Conservation (phyloP, 2,113 vertebrate species). For the Ctenomys sociabilis region DNA sequence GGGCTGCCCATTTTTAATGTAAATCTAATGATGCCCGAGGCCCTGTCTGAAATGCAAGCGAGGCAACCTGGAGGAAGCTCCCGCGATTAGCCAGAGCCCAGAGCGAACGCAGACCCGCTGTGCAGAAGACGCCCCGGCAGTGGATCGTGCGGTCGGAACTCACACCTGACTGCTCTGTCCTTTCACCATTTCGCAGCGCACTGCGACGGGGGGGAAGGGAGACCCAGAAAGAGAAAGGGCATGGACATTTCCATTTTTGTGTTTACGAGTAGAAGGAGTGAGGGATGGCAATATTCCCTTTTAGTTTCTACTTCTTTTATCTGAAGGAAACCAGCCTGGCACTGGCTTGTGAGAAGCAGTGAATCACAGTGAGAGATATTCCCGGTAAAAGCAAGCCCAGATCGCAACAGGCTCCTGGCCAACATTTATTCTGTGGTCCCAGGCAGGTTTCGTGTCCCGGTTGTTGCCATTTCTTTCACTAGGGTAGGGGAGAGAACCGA, state of each 20-base stretch:
- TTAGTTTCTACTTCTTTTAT: constrained; percentile 7
- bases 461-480: neutral
- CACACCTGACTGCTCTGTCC: constrained; percentile 34
- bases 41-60: constrained; percentile 47
- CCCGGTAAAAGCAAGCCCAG: neutral
- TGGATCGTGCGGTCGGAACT: neutral
- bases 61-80: constrained; percentile 37
- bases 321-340: constrained; percentile 33
- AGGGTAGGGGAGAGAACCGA: neutral
- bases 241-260: neutral
- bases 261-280: constrained; percentile 21
- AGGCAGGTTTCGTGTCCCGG: neutral
- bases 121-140: constrained; percentile 23
- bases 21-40: constrained; percentile 61
- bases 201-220: neutral
- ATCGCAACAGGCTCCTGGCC: neutral
- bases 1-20: constrained; percentile 49
- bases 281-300: neutral
- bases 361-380: neutral
- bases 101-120: neutral
- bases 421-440: neutral
- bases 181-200: constrained; percentile 21
- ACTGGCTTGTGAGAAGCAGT: neutral
- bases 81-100: constrained; percentile 5
- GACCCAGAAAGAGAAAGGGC: neutral